Evolutionary conservation across 2,797 vertebrate species (phyloP).

Genomic region (Trachurus trachurus): DNA sequence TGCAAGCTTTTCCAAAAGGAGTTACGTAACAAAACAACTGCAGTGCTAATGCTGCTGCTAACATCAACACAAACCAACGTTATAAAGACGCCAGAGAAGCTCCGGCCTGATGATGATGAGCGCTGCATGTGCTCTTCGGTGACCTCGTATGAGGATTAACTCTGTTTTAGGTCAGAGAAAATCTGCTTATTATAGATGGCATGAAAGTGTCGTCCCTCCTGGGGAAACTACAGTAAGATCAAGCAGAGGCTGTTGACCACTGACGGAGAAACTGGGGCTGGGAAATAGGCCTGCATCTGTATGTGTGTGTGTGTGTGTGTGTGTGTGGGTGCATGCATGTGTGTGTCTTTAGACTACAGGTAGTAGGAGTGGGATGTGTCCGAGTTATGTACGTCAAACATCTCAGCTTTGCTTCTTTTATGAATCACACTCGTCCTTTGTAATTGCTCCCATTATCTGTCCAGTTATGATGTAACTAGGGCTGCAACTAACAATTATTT

Average conservation of each 20-base stretch:
- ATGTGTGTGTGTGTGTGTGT: slow-evolving; percentile 12
- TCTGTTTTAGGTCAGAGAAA: slow-evolving; percentile 69
- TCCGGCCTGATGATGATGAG: slow-evolving; percentile 1
- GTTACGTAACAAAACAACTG: slow-evolving; percentile 65
- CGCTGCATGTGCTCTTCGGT: slow-evolving; percentile 28
- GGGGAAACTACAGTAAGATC: slow-evolving; percentile 45
- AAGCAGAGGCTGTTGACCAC: slow-evolving; percentile 38
- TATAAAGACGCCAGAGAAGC: slow-evolving; percentile 25
- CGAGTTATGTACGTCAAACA: slow-evolving; percentile 13
- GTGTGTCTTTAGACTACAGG: slow-evolving; percentile 15
- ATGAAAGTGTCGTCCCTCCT: slow-evolving; percentile 49
- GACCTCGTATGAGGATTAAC: slow-evolving; percentile 68
- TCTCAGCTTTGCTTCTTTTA: slow-evolving; percentile 6
- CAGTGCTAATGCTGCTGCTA: slow-evolving; percentile 55
- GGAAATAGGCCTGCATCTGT: slow-evolving; percentile 21
- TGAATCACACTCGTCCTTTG: neutral
- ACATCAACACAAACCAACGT: slow-evolving; percentile 52
- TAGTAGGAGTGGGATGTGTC: slow-evolving; percentile 14
- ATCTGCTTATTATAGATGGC: slow-evolving; percentile 71
- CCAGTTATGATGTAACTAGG: too few species aligned
- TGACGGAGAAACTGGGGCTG: slow-evolving; percentile 28
- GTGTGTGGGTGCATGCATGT: slow-evolving; percentile 16
- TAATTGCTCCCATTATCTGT: neutral
- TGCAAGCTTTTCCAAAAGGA: slow-evolving; percentile 66
- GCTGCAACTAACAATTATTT: too few species aligned